Base-by-base conservation (phyloP, 2,113 vertebrate species). In the Ornithorhynchus anatinus region DNA sequence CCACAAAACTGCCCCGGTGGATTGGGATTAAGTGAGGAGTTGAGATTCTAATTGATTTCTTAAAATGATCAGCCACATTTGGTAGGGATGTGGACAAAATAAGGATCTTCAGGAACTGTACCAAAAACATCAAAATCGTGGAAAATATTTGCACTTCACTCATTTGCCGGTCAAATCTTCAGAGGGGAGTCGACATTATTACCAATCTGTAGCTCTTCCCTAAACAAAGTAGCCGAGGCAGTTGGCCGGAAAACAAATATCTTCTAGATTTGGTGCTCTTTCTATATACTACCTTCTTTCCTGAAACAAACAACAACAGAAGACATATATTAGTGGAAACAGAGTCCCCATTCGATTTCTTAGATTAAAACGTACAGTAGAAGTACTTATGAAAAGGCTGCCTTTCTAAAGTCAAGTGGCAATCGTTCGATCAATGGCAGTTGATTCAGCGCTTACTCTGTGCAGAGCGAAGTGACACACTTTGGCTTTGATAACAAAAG, bases 291-390 rank as follows among this genome's bases (percentile, higher is more conserved):
- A 20, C 36, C 74, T 75, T 62, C 73, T 51, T 62, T 72, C 74
- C 84, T 79, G 64, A 8, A 63, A 73, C 15, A 44, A n/a, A 43
- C 22, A 29, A 43, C 62, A 48, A 7, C 48, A 51, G 22, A 17
- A n/a, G 7, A 42, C 16, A 7, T 45, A 15, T 44, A 27, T 59
- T 35, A 54, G 20, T 25, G 35, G 23, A 22, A 20, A 31, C 29
- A 5, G 2, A 12, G 19, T 17, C 3, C 8, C 16, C 52, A 7
- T 6, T 1, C 10, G 1, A 8, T 15, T n/a, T 23, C n/a, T 44
- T 4, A 8, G 12, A 12, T 1, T 27, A 7, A 13, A 20, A 27
- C 32, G 48, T 16, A 15, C 8, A 32, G 9, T 15, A 25, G 58
- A 33, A 10, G 25, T 10, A 6, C 17, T 32, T 25, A 23, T 10